Evolutionary conservation across 1,140 invertebrate species (phyloP), one percentile per base, ranked within the genome.

Genomic region (Caenorhabditis tropicalis): DNA sequence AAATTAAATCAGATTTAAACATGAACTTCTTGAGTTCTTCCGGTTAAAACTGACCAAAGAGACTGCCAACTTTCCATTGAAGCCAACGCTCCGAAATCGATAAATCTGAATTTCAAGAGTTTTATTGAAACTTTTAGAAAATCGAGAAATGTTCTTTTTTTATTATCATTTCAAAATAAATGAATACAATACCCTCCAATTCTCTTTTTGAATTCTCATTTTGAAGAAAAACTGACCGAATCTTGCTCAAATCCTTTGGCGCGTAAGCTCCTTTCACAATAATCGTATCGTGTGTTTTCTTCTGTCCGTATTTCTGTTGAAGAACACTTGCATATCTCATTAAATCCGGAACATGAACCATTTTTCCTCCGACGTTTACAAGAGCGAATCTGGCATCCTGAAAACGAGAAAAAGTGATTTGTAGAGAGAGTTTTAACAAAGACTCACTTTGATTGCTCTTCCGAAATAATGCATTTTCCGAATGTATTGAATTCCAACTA

Each of bases 391-490:
- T 82, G 46, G 90, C 90, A 58, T 89, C 88, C 86, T 87, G 48
- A 56, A 56, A 53, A 70, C 12, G 16, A 3, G 2, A 39, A 65
- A 2, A 15, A 10, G 10, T 33, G 16, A 21, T 3, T 27, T 39
- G 1, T 5, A 21, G 10, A 0, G 19, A 21, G 19, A 24, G 19
- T 21, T 56, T 7, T 7, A 21, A 56, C 27, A n/a, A 0, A 49
- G n/a, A 58, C 29, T 24, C 33, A 84, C 82, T 80, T 87, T 89
- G 60, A 91, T 91, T 5, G 89, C 90, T 56, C 90, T 88, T 6
- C 90, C 90, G 82, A 91, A 91, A 83, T 91, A 91, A 81, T 91
- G 90, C 65, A 91, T 91, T 81, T 91, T 91, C 60, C 88, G 81
- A 43, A 91, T 91, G 84, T 91, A 91, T 82, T 91, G 90, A 70